These are phyloP conservation scores for Sanderia malayensis DNA, from an alignment of 30 jellyfish, hydroid and myxozoan genomes.

Conservation along the genomic window DNA sequence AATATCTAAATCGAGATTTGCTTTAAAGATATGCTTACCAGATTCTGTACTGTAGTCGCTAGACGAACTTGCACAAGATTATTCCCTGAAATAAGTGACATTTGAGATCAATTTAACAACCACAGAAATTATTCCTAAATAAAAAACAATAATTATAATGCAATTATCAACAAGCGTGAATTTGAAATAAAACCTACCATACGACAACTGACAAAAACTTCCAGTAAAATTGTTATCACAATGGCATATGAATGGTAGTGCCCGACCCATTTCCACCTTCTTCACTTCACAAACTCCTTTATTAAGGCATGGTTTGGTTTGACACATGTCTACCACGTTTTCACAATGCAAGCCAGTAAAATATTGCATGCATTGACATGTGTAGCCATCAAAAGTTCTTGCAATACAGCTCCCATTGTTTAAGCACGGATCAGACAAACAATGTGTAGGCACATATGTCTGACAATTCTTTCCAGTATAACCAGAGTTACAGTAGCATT, in stretches of 20 bases:
- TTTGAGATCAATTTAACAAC: too few species aligned
- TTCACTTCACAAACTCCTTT: slow-evolving; percentile 19
- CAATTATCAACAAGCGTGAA: too few species aligned
- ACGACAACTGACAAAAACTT: slow-evolving; percentile 9
- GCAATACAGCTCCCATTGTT: slow-evolving; percentile 18
- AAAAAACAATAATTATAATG: too few species aligned
- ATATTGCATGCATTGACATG: slow-evolving; percentile 20
- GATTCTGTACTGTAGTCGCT: too few species aligned
- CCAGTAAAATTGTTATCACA: slow-evolving; percentile 28
- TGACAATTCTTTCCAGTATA: slow-evolving; percentile 34
- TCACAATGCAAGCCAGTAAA: slow-evolving; percentile 37
- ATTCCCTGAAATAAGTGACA: too few species aligned
- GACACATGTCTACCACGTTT: slow-evolving; percentile 6
- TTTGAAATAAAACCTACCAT: slow-evolving; percentile 38
- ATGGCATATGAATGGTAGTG: background rate
- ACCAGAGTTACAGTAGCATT: slow-evolving; percentile 5
- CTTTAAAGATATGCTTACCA: too few species aligned
- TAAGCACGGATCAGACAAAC: slow-evolving; percentile 30
- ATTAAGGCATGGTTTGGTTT: slow-evolving; percentile 7
- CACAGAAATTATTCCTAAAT: too few species aligned
- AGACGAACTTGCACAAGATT: too few species aligned
- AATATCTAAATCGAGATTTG: too few species aligned
- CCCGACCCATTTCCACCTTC: background rate
- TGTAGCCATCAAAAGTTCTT: background rate
- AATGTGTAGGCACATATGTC: slow-evolving; percentile 14